A percentile compares a stretch with the other conserved stretches of the same genome.
Conservation (phyloP, 1,140 invertebrate genomes). For the Trichoplusia ni region DNA sequence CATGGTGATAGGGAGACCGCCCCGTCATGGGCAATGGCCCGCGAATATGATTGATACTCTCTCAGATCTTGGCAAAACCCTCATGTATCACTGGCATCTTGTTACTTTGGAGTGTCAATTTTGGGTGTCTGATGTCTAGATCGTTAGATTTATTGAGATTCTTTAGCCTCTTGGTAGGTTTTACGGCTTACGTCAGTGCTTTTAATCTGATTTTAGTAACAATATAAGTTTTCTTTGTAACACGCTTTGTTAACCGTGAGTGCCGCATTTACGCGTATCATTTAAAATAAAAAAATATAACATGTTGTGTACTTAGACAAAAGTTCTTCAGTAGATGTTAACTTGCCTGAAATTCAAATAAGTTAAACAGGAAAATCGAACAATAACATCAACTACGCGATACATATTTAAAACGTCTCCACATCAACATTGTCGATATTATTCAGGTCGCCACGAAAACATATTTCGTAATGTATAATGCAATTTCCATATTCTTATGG, state of each 20-base stretch:
- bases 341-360: background rate
- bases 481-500: conserved; percentile 21
- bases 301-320: too few species aligned
- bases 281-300: too few species aligned
- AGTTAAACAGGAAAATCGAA: background rate
- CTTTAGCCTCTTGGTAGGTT: too few species aligned
- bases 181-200: too few species aligned
- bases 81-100: conserved; percentile 4
- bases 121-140: background rate
- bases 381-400: background rate
- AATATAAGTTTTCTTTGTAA: too few species aligned
- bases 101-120: background rate
- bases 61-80: background rate
- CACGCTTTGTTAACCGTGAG: too few species aligned
- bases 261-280: too few species aligned
- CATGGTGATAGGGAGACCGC: background rate
- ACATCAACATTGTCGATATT: background rate
- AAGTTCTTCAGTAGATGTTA: background rate
- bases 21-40: background rate
- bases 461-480: conserved; percentile 15
- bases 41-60: conserved; percentile 24
- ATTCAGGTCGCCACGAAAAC: conserved; percentile 11
- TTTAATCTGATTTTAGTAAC: too few species aligned
- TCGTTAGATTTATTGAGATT: too few species aligned
- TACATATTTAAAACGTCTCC: background rate